Evolutionary conservation across 2,797 vertebrate genomes (phyloP), one percentile per base, ranked within the genome.

Genomic region (Karalla daura): DNA sequence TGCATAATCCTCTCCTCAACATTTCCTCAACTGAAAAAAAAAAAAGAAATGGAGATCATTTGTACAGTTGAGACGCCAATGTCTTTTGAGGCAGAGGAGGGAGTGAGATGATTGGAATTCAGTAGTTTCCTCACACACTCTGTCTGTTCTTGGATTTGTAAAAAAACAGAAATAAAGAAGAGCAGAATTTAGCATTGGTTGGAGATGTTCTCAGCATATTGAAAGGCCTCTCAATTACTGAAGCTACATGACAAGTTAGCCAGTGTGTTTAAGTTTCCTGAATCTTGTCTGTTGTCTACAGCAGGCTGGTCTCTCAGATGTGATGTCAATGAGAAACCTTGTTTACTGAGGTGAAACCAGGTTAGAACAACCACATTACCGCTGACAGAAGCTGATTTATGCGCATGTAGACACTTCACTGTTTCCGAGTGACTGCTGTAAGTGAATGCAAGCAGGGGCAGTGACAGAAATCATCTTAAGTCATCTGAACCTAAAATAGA

Each of bases 1-100:
- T 56, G 65, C 60, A 78, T 86, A 89, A 89, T 88, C 84, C 75
- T 68, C 72, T 70, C 43, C 53, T 78, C 59, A 50, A 79, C 56
- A 63, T 78, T 76, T 75, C 65, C 70, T 46, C 61, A 23, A 53
- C 59, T 67, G 56, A 69, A 77, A 86, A 33, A 30, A 30, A 30
- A 30, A 30, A 30, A 30, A 30, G 14, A 83, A 70, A 53, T 50
- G 30, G 17, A 77, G 32, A 72, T 70, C 21, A 41, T 86, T 85
- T 71, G 58, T 75, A 56, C 58, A 56, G 51, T 64, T 70, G 63
- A 76, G 53, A 65, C 41, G 62, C 41, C 51, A 41, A 58, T 76
- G 67, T 78, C 24, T 74, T 74, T 55, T 47, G n/a, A 70, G 55
- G 74, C 28, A 20, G 39, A 78, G 56, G 64, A 43, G 46, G 55